These are phyloP conservation scores for Troides oblongomaculatus DNA, from an alignment of 2,888 invertebrate species.

Conservation along the genomic window DNA sequence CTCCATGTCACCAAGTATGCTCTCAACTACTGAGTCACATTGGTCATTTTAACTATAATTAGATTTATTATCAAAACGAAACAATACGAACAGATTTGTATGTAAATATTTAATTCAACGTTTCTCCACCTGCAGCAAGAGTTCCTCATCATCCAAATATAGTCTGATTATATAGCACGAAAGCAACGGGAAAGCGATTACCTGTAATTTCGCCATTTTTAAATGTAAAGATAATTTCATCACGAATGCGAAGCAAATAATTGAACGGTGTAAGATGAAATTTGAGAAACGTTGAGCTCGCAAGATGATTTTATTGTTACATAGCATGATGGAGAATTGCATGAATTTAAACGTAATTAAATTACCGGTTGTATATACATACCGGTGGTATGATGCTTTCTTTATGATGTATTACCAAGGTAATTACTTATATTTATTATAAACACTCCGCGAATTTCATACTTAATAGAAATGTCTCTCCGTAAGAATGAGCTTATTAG, in stretches of 20 bases:
- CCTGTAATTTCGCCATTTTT: conserved; percentile 16
- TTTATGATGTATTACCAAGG: neutral
- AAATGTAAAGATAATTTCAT: conserved; percentile 21
- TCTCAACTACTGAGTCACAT: too few relatives aligned
- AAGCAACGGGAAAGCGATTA: neutral
- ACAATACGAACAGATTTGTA: neutral
- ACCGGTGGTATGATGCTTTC: too few relatives aligned
- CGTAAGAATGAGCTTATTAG: too few relatives aligned
- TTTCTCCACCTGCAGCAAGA: neutral
- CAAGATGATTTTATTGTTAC: neutral
- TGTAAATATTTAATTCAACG: neutral
- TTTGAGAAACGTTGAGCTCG: neutral
- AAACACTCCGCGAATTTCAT: too few relatives aligned
- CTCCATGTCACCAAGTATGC: too few relatives aligned
- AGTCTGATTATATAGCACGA: conserved; percentile 16
- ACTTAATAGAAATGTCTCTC: too few relatives aligned
- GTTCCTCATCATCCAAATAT: conserved; percentile 20
- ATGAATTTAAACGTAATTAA: too few relatives aligned
- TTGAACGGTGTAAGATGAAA: conserved; percentile 7
- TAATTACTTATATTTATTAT: neutral
- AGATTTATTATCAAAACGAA: too few relatives aligned
- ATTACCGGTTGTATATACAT: too few relatives aligned
- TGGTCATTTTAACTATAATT: too few relatives aligned
- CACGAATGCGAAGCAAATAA: conserved; percentile 9
- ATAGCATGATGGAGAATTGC: neutral